Conservation (phyloP, 2,888 invertebrate genomes). For the Diarsia rubi region DNA sequence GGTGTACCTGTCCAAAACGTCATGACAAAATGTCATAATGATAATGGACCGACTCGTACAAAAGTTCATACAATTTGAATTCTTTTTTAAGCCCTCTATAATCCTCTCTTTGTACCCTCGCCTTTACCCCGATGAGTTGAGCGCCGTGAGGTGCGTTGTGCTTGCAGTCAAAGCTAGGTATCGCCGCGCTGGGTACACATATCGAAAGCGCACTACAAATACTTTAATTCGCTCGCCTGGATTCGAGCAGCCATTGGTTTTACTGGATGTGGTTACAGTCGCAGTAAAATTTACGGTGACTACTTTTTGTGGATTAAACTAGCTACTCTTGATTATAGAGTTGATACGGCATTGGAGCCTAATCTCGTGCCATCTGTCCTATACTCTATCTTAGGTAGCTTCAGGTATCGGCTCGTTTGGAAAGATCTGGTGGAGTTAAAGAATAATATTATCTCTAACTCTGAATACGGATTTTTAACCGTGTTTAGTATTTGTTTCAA, state of each 20-base stretch:
- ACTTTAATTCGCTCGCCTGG: slow-evolving; percentile 68
- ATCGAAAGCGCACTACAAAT: slow-evolving; percentile 67
- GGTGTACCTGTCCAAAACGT: background rate
- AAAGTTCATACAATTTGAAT: slow-evolving; percentile 7
- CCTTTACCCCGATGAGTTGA: slow-evolving; percentile 57
- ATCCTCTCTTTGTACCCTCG: slow-evolving; percentile 34
- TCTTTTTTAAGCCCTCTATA: background rate
- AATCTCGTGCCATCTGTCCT: no score
- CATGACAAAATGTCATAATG: no score
- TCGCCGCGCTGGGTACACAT: slow-evolving; percentile 59
- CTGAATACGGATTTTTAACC: no score
- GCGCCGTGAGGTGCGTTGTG: slow-evolving; percentile 60
- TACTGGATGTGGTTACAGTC: slow-evolving; percentile 42
- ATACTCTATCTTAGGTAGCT: background rate
- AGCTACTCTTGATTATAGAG: background rate
- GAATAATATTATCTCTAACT: background rate
- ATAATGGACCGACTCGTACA: background rate
- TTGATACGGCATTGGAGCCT: background rate
- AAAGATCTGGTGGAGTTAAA: background rate
- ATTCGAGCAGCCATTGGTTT: slow-evolving; percentile 18
- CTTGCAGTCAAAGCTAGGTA: slow-evolving; percentile 66
- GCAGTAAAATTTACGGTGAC: background rate
- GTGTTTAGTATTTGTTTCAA: no score
- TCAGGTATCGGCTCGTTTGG: background rate
- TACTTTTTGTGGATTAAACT: background rate